A percentile compares a stretch with the other conserved stretches of the same genome.
Conservation (phyloP, 2,888 invertebrate genomes). For the Dynastes hyllus region DNA sequence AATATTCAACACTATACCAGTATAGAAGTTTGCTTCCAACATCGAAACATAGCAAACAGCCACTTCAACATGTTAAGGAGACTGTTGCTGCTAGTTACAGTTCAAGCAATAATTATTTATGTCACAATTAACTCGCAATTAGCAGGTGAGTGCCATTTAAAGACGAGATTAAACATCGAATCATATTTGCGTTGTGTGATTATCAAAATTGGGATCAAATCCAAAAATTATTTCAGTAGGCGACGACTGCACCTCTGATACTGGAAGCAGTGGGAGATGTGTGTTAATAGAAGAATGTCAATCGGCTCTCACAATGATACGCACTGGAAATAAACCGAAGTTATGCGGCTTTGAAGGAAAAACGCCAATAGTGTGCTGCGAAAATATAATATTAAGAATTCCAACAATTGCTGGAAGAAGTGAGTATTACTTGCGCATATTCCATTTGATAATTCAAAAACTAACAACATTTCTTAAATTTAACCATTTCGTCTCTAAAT, state of each 20-base stretch:
- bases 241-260: not conserved
- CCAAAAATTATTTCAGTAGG: constrained; percentile 15
- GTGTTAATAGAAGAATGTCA: not conserved
- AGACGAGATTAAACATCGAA: no score
- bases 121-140: not conserved
- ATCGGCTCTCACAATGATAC: not conserved
- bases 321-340: not conserved
- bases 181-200: not conserved
- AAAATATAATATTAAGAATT: not conserved
- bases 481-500: no score
- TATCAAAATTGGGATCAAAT: not conserved
- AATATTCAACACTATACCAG: no score
- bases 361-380: constrained; percentile 17
- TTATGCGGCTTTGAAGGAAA: constrained; percentile 24
- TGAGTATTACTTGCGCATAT: not conserved
- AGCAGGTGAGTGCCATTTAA: not conserved
- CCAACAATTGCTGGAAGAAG: constrained; percentile 6
- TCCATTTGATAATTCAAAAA: no score
- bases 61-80: no score
- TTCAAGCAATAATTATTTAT: not conserved
- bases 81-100: not conserved
- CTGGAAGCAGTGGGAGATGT: constrained; percentile 3
- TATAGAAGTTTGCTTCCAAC: no score
- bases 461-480: no score
- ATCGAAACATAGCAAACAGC: no score